A percentile compares a stretch with the other conserved stretches of the same genome.
These are phyloP conservation scores for Zalophus californianus DNA, from an alignment of 2,797 vertebrate genomes.

Conservation along the genomic window DNA sequence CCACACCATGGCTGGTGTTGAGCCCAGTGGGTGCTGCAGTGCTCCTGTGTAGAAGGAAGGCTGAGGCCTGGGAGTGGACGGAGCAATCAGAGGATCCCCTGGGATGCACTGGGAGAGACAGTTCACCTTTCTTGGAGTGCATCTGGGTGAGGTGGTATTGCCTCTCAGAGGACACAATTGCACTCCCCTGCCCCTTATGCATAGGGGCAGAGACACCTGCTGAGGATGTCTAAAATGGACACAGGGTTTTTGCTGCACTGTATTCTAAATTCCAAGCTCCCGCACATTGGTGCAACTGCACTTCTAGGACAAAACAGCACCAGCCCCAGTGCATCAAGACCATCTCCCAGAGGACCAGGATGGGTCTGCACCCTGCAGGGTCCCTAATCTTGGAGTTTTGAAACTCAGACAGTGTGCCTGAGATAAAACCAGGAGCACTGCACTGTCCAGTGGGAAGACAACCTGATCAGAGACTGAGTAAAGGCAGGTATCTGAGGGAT, in stretches of 20 bases:
- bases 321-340: not conserved
- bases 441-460: not conserved
- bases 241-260: not conserved
- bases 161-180: not conserved
- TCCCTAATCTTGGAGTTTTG: not conserved
- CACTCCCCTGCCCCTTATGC: not conserved
- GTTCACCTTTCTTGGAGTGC: not conserved
- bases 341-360: not conserved
- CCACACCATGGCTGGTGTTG: not conserved
- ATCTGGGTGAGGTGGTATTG: not conserved
- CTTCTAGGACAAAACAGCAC: not conserved
- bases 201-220: not conserved
- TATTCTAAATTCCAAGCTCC: not conserved
- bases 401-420: not conserved
- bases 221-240: not conserved
- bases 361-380: not conserved
- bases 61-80: not conserved
- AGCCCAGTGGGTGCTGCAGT: not conserved
- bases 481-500: not conserved
- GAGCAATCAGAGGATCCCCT: not conserved
- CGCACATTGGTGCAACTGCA: not conserved
- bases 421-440: not conserved
- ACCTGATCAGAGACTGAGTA: not conserved
- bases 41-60: not conserved
- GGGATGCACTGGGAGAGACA: not conserved